Percentiles rank a stretch among this genome's conserved stretches.
These are phyloP conservation scores for Procapra przewalskii DNA, from an alignment of 2,113 vertebrate genomes.

Conservation along the genomic window DNA sequence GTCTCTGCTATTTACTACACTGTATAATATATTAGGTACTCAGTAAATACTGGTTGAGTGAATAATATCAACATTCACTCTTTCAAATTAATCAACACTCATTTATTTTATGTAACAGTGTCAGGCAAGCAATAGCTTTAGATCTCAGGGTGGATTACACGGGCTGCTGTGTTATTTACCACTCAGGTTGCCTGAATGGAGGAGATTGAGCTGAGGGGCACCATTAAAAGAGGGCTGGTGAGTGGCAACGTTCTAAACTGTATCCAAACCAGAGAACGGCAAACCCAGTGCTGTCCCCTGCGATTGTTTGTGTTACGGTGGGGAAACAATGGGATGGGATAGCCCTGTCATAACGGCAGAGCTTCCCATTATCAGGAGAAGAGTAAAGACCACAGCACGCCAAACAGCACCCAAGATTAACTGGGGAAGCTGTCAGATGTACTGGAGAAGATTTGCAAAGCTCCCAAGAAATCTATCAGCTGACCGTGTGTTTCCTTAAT, in stretches of 20 bases:
- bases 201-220: background rate
- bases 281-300: background rate
- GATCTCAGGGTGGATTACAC: background rate
- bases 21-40: background rate
- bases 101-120: background rate
- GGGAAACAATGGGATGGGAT: background rate
- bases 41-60: background rate
- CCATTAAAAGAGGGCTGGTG: no score
- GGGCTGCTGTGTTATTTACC: background rate
- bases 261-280: background rate
- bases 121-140: background rate
- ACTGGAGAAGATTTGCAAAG: background rate
- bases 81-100: background rate
- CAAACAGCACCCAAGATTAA: background rate
- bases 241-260: background rate
- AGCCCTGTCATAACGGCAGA: rapidly evolving
- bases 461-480: background rate
- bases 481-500: background rate
- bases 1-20: background rate
- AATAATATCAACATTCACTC: constrained; percentile 15
- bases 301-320: background rate
- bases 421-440: background rate
- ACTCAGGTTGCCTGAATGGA: background rate
- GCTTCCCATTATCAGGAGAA: background rate
- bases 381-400: background rate